Conservation (phyloP, 2,113 vertebrate species). For the Trematocara unimaculatum region DNA sequence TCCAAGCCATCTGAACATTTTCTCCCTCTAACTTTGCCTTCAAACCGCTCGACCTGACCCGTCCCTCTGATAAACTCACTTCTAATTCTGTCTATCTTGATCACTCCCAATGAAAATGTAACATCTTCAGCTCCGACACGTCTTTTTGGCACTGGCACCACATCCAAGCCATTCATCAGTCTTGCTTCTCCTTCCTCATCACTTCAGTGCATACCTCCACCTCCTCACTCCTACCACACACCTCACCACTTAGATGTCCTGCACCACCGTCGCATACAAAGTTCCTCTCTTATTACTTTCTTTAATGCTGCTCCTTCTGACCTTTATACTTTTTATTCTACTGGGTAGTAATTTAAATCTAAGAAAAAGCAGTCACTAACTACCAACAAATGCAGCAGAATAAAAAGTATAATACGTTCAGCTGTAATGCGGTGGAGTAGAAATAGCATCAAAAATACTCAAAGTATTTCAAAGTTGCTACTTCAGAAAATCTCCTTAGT, state of each 20-base stretch:
- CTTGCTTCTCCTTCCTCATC: neutral
- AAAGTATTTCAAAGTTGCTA: neutral
- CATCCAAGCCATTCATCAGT: neutral
- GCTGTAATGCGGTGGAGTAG: neutral
- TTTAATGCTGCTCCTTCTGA: neutral
- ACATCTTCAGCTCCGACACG: neutral
- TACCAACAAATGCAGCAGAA: neutral
- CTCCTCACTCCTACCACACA: neutral
- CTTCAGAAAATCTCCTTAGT: neutral
- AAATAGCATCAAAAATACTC: neutral
- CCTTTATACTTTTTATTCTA: rapidly evolving
- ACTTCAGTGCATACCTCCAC: neutral
- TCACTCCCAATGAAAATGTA: neutral
- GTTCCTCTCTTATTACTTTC: neutral
- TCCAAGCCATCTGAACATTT: neutral
- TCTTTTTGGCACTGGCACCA: neutral
- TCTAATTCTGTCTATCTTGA: neutral
- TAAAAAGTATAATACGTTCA: neutral
- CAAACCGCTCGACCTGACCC: neutral
- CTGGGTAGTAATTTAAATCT: neutral
- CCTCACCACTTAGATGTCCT: neutral
- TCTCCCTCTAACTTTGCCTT: neutral
- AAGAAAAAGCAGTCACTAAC: neutral
- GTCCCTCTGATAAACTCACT: neutral
- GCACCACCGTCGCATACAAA: neutral